phyloP scores from a whole-genome alignment of 1,140 invertebrate species.

The Drosophila orena region DNA sequence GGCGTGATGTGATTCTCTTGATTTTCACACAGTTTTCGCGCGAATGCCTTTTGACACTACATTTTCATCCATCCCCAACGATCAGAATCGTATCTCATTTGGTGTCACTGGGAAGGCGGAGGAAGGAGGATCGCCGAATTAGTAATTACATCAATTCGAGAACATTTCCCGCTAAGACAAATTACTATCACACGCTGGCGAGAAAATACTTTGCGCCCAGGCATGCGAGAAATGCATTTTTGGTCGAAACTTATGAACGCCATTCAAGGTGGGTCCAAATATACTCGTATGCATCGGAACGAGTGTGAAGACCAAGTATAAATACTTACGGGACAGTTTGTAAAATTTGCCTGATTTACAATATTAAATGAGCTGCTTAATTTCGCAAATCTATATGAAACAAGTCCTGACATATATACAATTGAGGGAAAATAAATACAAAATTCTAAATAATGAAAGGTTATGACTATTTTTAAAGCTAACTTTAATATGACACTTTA shows the following conservation, averaged over 20 bases:
- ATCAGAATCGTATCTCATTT: slow-evolving; percentile 43
- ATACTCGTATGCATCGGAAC: not conserved
- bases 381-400: not conserved
- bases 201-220: slow-evolving; percentile 31
- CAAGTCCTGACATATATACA: not conserved
- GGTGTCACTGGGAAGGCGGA: slow-evolving; percentile 46
- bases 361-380: slow-evolving; percentile 3
- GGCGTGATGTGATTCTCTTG: slow-evolving; percentile 58
- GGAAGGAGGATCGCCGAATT: slow-evolving; percentile 5
- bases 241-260: slow-evolving; percentile 34
- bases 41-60: slow-evolving; percentile 37
- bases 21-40: slow-evolving; percentile 28
- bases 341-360: not conserved
- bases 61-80: slow-evolving; percentile 11
- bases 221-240: slow-evolving; percentile 46
- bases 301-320: slow-evolving; percentile 3
- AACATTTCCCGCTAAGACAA: slow-evolving; percentile 60
- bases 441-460: not conserved
- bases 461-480: too few species aligned
- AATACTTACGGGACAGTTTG: slow-evolving; percentile 19
- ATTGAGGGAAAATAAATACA: not conserved
- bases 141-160: slow-evolving; percentile 38
- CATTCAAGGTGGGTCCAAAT: not conserved
- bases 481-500: too few species aligned
- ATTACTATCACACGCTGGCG: slow-evolving; percentile 31